phyloP scores from a whole-genome alignment of 2,113 vertebrate genomes.

The Macaca mulatta region DNA sequence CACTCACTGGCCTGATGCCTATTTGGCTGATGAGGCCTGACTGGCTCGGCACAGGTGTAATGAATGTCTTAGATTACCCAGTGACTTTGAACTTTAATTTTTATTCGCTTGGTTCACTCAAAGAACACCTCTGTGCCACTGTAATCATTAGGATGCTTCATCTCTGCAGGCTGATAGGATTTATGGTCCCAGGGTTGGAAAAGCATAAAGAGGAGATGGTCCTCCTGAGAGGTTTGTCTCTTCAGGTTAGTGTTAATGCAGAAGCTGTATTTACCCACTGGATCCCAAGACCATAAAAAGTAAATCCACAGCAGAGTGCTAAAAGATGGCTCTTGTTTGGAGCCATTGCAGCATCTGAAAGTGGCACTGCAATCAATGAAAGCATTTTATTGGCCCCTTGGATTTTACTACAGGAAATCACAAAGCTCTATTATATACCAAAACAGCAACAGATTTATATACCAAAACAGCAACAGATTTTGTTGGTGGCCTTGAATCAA shows the following conservation, averaged over 20 bases:
- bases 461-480: conserved; percentile 71
- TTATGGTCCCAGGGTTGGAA: conserved; percentile 51
- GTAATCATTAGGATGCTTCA: conserved; percentile 52
- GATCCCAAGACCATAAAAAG: conserved; percentile 64
- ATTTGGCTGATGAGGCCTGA: not conserved
- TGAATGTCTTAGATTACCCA: conserved; percentile 41
- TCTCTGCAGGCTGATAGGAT: conserved; percentile 58
- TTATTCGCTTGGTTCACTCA: conserved; percentile 55
- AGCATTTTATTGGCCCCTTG: conserved; percentile 69
- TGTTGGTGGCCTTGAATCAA: conserved; percentile 71
- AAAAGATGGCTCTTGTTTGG: conserved; percentile 53
- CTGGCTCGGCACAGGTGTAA: conserved; percentile 38
- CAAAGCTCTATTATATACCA: conserved; percentile 58
- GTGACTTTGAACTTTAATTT: conserved; percentile 72
- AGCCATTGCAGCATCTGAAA: conserved; percentile 54
- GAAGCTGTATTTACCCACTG: conserved; percentile 59
- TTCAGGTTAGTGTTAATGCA: conserved; percentile 72
- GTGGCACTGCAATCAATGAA: conserved; percentile 70
- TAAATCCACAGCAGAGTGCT: conserved; percentile 60
- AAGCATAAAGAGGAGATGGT: conserved; percentile 65
- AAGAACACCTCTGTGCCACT: conserved; percentile 40
- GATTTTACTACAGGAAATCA: conserved; percentile 70
- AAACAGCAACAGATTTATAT: conserved; percentile 71
- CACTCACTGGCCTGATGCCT: not conserved
- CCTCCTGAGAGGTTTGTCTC: conserved; percentile 70